Conservation (phyloP, 2,888 invertebrate species). For the Pegoplata infirma region DNA sequence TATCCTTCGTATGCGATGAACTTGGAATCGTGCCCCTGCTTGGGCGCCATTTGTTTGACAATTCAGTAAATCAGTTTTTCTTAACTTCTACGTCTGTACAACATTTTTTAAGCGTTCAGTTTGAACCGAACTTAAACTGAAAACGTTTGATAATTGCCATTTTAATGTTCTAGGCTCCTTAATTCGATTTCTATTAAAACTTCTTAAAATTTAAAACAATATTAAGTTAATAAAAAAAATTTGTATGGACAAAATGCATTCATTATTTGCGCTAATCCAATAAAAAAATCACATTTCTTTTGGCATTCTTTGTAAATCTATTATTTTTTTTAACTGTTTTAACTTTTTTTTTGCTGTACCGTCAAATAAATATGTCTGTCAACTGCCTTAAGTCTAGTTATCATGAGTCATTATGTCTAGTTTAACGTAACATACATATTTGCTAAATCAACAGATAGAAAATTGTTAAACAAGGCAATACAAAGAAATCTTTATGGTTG, state of each 20-base stretch:
- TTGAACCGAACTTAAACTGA: no score
- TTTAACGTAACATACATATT: not conserved
- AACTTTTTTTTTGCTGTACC: not conserved
- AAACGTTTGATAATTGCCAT: no score
- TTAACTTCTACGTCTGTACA: no score
- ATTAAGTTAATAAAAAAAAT: no score
- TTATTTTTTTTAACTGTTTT: not conserved
- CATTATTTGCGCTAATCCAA: not conserved
- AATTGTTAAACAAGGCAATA: conserved; percentile 22
- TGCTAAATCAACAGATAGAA: conserved; percentile 26
- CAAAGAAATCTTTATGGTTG: conserved; percentile 16
- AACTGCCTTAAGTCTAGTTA: not conserved
- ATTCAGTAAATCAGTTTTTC: no score
- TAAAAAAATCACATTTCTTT: not conserved
- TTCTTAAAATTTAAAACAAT: no score
- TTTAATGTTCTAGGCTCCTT: no score
- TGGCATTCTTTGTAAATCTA: not conserved
- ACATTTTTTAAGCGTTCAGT: no score
- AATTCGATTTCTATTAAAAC: no score
- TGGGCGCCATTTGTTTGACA: no score
- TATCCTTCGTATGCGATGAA: no score
- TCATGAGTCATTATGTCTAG: not conserved
- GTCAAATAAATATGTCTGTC: not conserved
- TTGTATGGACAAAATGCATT: not conserved
- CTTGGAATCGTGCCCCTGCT: no score